phyloP scores from a whole-genome alignment of 2,113 vertebrate species.

The Cyrtonyx montezumae region DNA sequence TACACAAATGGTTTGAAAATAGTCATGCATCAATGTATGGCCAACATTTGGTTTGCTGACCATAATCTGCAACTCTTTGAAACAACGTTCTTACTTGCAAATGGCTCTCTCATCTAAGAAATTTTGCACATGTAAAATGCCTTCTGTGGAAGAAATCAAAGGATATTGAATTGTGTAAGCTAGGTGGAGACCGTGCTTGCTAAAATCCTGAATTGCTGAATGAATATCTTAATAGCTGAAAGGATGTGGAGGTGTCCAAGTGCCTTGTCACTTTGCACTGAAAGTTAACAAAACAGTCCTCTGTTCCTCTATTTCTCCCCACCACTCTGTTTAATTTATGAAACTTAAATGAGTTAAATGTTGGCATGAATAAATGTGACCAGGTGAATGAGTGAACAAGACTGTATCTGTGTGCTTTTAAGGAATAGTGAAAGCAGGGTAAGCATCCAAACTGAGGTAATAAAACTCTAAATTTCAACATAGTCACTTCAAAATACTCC shows the following conservation, averaged over 20 bases:
- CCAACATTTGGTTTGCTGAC: slow-evolving; percentile 53
- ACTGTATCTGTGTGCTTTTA: neutral
- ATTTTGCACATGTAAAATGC: slow-evolving; percentile 75
- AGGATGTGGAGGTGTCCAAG: slow-evolving; percentile 31
- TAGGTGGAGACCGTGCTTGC: slow-evolving; percentile 19
- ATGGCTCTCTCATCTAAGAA: slow-evolving; percentile 81
- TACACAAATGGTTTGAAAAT: slow-evolving; percentile 45
- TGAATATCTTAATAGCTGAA: slow-evolving; percentile 57
- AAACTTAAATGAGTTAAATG: slow-evolving; percentile 31
- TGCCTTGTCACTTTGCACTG: slow-evolving; percentile 16
- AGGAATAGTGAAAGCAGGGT: neutral
- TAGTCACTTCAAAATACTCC: neutral
- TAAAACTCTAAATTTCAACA: neutral
- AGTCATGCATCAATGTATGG: slow-evolving; percentile 3
- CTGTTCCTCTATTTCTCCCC: neutral
- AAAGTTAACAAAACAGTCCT: slow-evolving; percentile 28
- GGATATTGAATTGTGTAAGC: neutral
- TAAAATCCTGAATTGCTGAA: slow-evolving; percentile 59
- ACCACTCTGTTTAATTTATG: neutral
- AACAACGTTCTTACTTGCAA: slow-evolving; percentile 67
- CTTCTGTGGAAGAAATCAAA: slow-evolving; percentile 50
- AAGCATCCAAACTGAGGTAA: neutral
- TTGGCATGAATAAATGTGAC: neutral
- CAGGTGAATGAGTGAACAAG: neutral
- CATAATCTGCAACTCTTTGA: slow-evolving; percentile 23